A percentile compares a stretch with the other conserved stretches of the same genome.
Evolutionary conservation across 2,797 vertebrate species (phyloP).

Genomic region (Anabas testudineus): DNA sequence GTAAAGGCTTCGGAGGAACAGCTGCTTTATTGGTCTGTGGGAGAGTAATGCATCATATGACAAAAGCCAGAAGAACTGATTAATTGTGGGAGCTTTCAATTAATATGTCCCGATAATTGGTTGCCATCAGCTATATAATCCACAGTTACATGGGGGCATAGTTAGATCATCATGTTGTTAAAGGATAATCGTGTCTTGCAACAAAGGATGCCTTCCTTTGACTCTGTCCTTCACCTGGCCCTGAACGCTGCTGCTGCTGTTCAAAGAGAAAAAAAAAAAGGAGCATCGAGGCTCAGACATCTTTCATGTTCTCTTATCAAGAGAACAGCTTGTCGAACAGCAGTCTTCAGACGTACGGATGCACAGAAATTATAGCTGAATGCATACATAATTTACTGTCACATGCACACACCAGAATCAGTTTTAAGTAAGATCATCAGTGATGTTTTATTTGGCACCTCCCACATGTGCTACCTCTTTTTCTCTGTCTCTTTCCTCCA

Average conservation of each 20-base stretch:
- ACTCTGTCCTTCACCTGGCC: conserved; percentile 67
- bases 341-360: conserved; percentile 8
- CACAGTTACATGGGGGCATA: conserved; percentile 66
- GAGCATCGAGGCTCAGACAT: conserved; percentile 14
- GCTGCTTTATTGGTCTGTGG: conserved; percentile 12
- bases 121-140: conserved; percentile 64
- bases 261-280: conserved; percentile 36
- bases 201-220: conserved; percentile 56
- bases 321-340: conserved; percentile 22
- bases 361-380: conserved; percentile 1
- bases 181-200: conserved; percentile 58
- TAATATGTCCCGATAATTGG: conserved; percentile 68
- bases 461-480: conserved; percentile 73
- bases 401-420: conserved; percentile 5
- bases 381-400: conserved; percentile 9
- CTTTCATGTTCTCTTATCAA: conserved; percentile 45
- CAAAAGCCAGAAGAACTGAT: conserved; percentile 43
- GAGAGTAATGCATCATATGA: conserved; percentile 26
- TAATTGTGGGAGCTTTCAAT: conserved; percentile 50
- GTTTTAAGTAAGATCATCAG: conserved; percentile 70
- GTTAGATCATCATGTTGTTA: conserved; percentile 78
- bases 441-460: conserved; percentile 70
- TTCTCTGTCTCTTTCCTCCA: conserved; percentile 66
- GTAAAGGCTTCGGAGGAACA: conserved; percentile 4
- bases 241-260: conserved; percentile 21